Conservation (phyloP, 2,113 vertebrate genomes). For the Oncorhynchus mykiss region DNA sequence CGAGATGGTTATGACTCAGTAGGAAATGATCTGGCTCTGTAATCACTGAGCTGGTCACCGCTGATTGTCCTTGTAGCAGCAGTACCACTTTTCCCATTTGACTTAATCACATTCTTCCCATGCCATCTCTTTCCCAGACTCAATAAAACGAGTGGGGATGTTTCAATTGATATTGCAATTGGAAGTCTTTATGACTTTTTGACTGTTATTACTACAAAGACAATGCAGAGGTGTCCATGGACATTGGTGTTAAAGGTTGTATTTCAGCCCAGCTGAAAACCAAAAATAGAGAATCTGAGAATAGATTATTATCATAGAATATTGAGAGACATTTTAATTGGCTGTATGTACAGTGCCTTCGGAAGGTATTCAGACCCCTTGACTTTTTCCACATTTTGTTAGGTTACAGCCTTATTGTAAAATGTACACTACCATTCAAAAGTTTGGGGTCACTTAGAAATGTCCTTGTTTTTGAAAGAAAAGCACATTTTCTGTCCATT, state of each 20-base stretch:
- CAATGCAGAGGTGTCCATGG: not conserved
- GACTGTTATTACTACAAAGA: not conserved
- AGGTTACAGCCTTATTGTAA: no score
- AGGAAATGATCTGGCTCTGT: constrained; percentile 48
- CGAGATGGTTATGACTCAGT: constrained; percentile 19
- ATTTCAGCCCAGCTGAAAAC: no score
- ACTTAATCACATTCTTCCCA: constrained; percentile 40
- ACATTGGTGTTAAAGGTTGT: not conserved
- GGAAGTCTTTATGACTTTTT: not conserved
- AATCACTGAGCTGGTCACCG: constrained; percentile 29
- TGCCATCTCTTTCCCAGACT: constrained; percentile 21
- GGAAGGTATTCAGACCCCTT: no score
- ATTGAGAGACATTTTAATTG: no score
- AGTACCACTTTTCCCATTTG: constrained; percentile 49
- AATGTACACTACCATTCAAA: no score
- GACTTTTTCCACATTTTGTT: no score
- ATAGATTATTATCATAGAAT: no score
- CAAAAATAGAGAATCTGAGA: no score
- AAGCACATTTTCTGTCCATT: no score
- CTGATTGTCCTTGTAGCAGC: constrained; percentile 39
- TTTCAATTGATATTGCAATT: constrained; percentile 27
- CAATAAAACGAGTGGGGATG: constrained; percentile 11
- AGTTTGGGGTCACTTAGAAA: no score
- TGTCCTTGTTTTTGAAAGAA: no score
- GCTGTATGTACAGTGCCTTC: no score